Evolutionary conservation across 2,888 invertebrate species (phyloP).

Genomic region (Cybosia mesomella): DNA sequence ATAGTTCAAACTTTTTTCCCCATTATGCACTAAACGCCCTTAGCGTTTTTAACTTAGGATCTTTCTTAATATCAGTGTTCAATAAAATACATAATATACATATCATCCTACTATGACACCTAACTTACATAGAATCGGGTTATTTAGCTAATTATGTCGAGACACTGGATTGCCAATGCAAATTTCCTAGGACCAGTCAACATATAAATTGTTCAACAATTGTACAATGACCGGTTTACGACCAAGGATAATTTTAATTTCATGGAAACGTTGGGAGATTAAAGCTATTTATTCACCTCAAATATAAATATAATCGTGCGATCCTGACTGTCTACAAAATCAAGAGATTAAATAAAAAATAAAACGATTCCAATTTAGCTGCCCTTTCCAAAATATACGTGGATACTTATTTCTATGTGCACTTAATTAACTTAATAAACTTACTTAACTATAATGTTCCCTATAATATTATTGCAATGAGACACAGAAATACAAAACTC

Average conservation of each 20-base stretch:
- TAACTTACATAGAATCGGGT: no score
- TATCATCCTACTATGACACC: no score
- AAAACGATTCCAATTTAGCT: not conserved
- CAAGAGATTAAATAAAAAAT: not conserved
- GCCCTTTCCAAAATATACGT: not conserved
- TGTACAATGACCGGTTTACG: no score
- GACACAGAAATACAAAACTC: conserved; percentile 31
- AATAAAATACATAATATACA: no score
- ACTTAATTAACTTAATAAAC: not conserved
- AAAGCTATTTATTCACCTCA: not conserved
- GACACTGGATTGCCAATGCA: no score
- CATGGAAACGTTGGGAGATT: not conserved
- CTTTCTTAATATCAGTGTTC: no score
- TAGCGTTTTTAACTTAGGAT: no score
- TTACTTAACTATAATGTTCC: conserved; percentile 3
- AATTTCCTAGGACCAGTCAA: no score
- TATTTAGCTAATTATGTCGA: no score
- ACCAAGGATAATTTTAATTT: not conserved
- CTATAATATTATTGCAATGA: conserved; percentile 17
- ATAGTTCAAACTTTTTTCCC: no score
- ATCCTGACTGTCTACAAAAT: not conserved
- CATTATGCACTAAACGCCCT: no score
- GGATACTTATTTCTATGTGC: not conserved
- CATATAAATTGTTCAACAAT: no score
- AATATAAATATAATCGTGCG: not conserved